Evolutionary conservation across 2,797 vertebrate species (phyloP), one percentile per base, ranked within the genome.

Genomic region (Heliangelus exortis): DNA sequence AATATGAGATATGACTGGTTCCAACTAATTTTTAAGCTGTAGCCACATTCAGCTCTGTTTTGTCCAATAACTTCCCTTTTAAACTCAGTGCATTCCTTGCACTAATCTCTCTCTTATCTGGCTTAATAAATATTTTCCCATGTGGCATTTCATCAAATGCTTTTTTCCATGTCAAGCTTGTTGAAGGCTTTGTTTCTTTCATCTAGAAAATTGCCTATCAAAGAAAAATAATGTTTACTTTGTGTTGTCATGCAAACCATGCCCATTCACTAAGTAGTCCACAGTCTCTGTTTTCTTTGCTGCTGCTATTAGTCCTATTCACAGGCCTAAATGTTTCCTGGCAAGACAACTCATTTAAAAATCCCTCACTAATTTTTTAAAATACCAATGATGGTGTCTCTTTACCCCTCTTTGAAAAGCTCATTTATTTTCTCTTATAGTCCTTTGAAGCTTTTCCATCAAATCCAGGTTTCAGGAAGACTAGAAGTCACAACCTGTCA

Each of bases 401-500:
- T 86, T 82, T 12, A 62, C 20, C 16, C 21, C 26, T 9, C 33
- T 48, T 80, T 61, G 48, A 54, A 90, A 65, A 55, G 11, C 6
- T 0, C 0, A 0, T 66, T 91, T 69, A 8, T 85, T 80, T 83
- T 12, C 29, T 66, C 8, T 59, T 85, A 19, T 1, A 41, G 10
- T 53, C 51, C 68, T 25, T 53, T 72, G 18, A 77, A 61, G 22
- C 7, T 65, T 79, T 84, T 16, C 21, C 8, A 43, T 67, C 31
- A 89, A 85, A 59, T 69, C 12, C 34, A 50, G 29, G 50, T 34
- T 80, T 22, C 0, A 1, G n/a, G 28, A 73, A 75, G 33, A 36
- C 29, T 77, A 39, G 29, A 84, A 65, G 33, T n/a, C 54, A 34
- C 18, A 54, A 55, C 47, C 20, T 6, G 89, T 85, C 45, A 59